phyloP scores from a whole-genome alignment of 1,140 invertebrate species.

The Cydia pomonella region DNA sequence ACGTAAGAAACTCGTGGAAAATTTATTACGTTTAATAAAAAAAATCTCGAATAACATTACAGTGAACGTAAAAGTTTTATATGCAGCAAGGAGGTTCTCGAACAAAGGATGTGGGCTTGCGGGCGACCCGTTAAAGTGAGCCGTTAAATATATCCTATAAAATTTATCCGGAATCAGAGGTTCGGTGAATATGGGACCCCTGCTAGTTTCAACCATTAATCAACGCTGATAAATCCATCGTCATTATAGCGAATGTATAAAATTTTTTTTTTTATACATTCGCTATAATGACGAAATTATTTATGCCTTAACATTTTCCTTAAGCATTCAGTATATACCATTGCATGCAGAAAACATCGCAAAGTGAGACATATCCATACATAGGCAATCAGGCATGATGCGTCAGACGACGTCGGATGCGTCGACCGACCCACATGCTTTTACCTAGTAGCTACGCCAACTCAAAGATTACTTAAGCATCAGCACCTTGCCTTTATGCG shows the following conservation, averaged over 20 bases:
- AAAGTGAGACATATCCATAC: too few relatives aligned
- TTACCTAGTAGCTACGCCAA: too few relatives aligned
- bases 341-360: too few relatives aligned
- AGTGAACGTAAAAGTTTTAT: slow-evolving; percentile 27
- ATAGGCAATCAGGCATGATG: too few relatives aligned
- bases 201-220: slow-evolving; percentile 4
- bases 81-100: slow-evolving; percentile 12
- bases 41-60: slow-evolving; percentile 7
- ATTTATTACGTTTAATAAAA: slow-evolving; percentile 30
- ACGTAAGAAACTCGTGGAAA: slow-evolving; percentile 17
- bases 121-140: neutral
- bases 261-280: too few relatives aligned
- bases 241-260: neutral
- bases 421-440: too few relatives aligned
- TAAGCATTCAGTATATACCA: too few relatives aligned
- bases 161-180: slow-evolving; percentile 31
- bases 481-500: too few relatives aligned
- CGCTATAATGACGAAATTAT: too few relatives aligned
- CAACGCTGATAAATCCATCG: neutral
- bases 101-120: neutral
- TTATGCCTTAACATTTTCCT: too few relatives aligned
- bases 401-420: too few relatives aligned
- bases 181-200: slow-evolving; percentile 11
- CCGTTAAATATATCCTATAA: slow-evolving; percentile 18
- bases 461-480: too few relatives aligned